These are phyloP conservation scores for Drosophila nigromelanica DNA, from an alignment of 1,140 invertebrate genomes.

Conservation along the genomic window DNA sequence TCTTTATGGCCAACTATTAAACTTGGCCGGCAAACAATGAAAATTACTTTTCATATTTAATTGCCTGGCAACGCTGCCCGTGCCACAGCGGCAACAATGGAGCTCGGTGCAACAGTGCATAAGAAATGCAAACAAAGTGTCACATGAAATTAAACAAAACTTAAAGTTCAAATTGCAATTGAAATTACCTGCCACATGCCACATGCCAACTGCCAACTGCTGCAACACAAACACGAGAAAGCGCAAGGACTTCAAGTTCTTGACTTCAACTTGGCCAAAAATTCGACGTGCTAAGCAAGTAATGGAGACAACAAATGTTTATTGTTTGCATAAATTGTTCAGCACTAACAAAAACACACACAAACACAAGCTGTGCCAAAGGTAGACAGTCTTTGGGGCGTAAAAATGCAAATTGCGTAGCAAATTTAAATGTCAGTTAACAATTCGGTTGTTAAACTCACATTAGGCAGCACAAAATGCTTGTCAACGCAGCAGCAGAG, in stretches of 20 bases:
- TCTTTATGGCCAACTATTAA: constrained; percentile 13
- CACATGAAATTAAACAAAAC: constrained; percentile 65
- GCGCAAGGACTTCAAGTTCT: constrained; percentile 15
- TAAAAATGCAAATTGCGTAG: constrained; percentile 78
- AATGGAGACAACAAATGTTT: constrained; percentile 77
- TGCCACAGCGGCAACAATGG: background rate
- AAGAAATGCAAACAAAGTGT: constrained; percentile 61
- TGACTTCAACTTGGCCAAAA: constrained; percentile 49
- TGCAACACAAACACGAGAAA: constrained; percentile 63
- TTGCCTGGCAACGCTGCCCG: constrained; percentile 39
- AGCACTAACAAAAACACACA: constrained; percentile 9
- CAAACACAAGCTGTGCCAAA: constrained; percentile 11
- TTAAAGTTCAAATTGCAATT: constrained; percentile 54
- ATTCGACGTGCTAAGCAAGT: constrained; percentile 64
- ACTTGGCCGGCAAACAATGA: constrained; percentile 55
- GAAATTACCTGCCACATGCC: constrained; percentile 31
- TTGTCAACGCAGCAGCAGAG: background rate
- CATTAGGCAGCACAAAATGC: constrained; percentile 48
- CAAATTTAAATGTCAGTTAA: constrained; percentile 78
- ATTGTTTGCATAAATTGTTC: constrained; percentile 74
- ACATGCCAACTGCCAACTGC: constrained; percentile 21
- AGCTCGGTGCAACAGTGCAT: constrained; percentile 12
- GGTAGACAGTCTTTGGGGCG: background rate
- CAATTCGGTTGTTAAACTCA: constrained; percentile 77
- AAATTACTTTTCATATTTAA: constrained; percentile 80